Percentiles rank a stretch among this genome's conserved stretches.
Conservation (phyloP, 2,113 vertebrate species). For the Heteronetta atricapilla region DNA sequence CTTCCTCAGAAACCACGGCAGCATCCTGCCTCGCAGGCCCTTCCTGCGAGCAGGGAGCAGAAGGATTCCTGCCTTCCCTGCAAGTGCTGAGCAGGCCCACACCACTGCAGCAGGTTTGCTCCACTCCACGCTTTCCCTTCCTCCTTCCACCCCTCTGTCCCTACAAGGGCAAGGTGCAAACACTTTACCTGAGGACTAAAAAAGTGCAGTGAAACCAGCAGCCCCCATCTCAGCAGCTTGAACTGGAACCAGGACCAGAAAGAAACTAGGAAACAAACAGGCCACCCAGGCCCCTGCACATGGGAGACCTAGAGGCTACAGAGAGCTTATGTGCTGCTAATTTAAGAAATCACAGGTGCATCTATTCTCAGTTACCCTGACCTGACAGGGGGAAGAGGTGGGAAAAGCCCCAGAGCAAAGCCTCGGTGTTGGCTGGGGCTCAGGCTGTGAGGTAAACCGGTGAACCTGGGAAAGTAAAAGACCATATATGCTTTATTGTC, state of each 20-base stretch:
- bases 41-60: background rate
- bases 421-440: background rate
- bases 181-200: background rate
- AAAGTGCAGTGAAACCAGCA: background rate
- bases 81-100: background rate
- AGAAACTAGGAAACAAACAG: background rate
- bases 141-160: background rate
- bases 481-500: background rate
- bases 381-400: background rate
- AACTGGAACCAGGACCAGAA: background rate
- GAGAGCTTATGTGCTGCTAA: background rate
- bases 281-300: accelerated
- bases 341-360: background rate
- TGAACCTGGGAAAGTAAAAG: background rate
- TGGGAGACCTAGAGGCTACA: background rate
- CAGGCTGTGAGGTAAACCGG: background rate
- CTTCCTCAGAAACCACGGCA: background rate
- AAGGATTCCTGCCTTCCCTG: background rate
- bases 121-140: background rate
- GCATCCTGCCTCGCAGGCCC: background rate
- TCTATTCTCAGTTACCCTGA: background rate
- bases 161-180: background rate
- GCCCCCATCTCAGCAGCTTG: background rate
- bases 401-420: background rate
- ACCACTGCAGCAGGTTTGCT: background rate